Evolutionary conservation across 2,797 vertebrate species (phyloP).

Genomic region (Sebastes steindachneri): DNA sequence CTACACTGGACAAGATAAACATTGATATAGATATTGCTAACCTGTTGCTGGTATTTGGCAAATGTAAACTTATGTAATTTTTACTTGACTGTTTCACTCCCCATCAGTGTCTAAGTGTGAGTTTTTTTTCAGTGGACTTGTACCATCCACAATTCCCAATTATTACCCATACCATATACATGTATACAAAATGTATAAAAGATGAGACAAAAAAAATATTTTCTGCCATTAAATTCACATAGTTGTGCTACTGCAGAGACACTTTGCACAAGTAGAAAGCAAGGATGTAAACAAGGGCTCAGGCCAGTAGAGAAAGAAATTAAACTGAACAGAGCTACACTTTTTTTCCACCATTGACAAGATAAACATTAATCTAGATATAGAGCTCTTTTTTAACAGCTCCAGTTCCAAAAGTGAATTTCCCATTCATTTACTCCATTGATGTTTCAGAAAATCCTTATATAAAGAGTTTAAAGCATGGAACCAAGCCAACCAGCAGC

Average conservation of each 20-base stretch:
- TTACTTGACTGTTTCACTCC: neutral
- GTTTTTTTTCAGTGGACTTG: neutral
- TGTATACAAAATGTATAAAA: slow-evolving; percentile 54
- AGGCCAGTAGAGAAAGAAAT: neutral
- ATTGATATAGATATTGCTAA: neutral
- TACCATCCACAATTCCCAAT: slow-evolving; percentile 70
- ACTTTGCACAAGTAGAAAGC: neutral
- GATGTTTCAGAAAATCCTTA: too few species aligned
- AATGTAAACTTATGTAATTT: neutral
- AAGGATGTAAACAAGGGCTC: neutral
- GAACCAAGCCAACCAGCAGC: too few species aligned
- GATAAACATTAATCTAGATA: neutral
- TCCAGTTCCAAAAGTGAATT: too few species aligned
- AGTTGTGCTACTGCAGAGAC: slow-evolving; percentile 13
- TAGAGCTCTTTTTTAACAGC: too few species aligned
- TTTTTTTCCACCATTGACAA: neutral
- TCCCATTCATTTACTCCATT: too few species aligned
- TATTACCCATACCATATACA: slow-evolving; percentile 64
- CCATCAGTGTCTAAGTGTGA: neutral
- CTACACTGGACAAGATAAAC: neutral
- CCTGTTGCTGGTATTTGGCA: neutral
- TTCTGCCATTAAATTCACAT: neutral
- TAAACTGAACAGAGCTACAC: neutral
- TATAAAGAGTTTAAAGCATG: too few species aligned
- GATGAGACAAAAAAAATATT: neutral